A percentile compares a stretch with the other conserved stretches of the same genome.
phyloP scores from a whole-genome alignment of 2,797 vertebrate species.

The Aotus griseimembra region DNA sequence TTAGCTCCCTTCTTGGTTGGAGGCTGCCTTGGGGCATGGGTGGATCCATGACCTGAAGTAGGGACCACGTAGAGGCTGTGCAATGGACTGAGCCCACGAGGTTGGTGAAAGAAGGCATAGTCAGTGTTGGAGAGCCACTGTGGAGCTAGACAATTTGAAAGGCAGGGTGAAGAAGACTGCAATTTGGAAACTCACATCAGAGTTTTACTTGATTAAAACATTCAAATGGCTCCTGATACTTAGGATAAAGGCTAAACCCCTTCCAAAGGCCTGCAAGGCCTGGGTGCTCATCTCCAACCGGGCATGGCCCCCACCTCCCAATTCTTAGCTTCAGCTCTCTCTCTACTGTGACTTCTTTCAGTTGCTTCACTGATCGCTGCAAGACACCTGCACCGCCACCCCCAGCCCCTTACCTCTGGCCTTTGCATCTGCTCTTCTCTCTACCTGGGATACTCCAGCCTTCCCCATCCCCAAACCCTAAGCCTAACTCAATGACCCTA shows the following conservation, averaged over 20 bases:
- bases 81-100: not conserved
- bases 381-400: not conserved
- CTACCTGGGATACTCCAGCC: not conserved
- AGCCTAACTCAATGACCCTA: not conserved
- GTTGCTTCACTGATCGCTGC: not conserved
- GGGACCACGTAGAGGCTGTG: not conserved
- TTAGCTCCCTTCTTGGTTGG: not conserved
- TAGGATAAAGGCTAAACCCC: not conserved
- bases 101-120: not conserved
- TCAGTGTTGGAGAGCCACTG: not conserved
- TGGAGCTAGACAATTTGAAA: not conserved
- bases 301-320: not conserved
- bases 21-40: not conserved
- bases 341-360: not conserved
- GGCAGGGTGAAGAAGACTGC: not conserved
- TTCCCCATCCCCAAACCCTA: not conserved
- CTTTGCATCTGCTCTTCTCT: not conserved
- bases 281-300: not conserved
- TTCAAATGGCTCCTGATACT: not conserved
- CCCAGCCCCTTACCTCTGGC: not conserved
- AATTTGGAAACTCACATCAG: not conserved
- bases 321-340: not conserved
- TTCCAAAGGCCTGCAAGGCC: not conserved
- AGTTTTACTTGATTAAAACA: not conserved
- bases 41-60: not conserved